These are phyloP conservation scores for Drosophila paucipuncta DNA, from an alignment of 2,888 invertebrate genomes.

Conservation along the genomic window DNA sequence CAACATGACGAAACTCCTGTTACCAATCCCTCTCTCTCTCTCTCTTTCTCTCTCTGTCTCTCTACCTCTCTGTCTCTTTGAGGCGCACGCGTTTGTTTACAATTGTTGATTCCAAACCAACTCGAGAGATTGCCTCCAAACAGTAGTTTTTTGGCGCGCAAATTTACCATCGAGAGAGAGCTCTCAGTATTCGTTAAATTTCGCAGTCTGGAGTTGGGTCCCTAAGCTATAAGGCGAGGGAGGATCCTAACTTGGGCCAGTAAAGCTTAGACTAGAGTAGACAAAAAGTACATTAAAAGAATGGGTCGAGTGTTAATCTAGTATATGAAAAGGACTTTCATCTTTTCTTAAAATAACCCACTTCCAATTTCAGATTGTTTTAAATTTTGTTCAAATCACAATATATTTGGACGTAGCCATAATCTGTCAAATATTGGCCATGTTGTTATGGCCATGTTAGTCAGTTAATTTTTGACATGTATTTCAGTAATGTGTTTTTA, in stretches of 20 bases:
- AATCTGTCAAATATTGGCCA: neutral
- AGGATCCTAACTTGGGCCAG: neutral
- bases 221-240: neutral
- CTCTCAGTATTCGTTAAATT: conserved; percentile 48
- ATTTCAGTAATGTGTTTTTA: neutral
- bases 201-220: conserved; percentile 16
- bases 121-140: conserved; percentile 3
- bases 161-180: conserved; percentile 13
- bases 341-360: neutral
- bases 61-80: neutral
- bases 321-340: neutral
- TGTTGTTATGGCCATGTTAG: no score
- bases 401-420: neutral
- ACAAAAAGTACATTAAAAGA: accelerated
- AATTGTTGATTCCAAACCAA: conserved; percentile 72
- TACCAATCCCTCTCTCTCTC: conserved; percentile 2
- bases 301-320: neutral
- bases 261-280: neutral
- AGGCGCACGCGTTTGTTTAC: conserved; percentile 81
- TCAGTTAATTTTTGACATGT: neutral
- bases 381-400: neutral
- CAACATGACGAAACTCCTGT: conserved; percentile 79
- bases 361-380: neutral
- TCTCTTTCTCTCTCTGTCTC: conserved; percentile 3
- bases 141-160: conserved; percentile 69